These are phyloP conservation scores for Athetis lepigone DNA, from an alignment of 2,888 invertebrate species.

Conservation along the genomic window DNA sequence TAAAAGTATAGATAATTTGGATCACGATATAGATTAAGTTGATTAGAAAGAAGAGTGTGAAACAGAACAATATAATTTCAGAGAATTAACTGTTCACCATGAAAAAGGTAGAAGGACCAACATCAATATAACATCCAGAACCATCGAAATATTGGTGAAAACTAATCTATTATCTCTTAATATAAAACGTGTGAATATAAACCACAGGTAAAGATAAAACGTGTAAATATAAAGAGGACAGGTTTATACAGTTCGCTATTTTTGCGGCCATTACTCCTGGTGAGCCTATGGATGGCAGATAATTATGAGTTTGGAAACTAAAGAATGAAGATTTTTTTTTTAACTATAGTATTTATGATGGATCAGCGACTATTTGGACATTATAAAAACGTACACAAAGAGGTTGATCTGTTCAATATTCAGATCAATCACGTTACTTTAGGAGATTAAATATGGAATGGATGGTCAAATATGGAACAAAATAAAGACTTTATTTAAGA, in stretches of 20 bases:
- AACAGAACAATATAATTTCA: too few relatives aligned
- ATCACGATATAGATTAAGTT: neutral
- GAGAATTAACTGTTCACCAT: too few relatives aligned
- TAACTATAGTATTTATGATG: conserved; percentile 3
- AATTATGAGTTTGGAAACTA: conserved; percentile 34
- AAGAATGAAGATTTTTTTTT: conserved; percentile 8
- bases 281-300: conserved; percentile 18
- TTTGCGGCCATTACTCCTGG: conserved; percentile 29
- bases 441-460: too few relatives aligned
- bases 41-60: too few relatives aligned
- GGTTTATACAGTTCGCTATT: conserved; percentile 32
- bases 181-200: conserved; percentile 20
- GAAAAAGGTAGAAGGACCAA: neutral
- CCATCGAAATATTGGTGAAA: conserved; percentile 7
- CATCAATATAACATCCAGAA: conserved; percentile 14
- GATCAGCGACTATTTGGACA: neutral
- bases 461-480: too few relatives aligned
- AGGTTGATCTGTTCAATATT: too few relatives aligned
- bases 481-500: too few relatives aligned
- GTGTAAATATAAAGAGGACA: conserved; percentile 48
- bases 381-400: neutral
- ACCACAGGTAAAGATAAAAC: conserved; percentile 32
- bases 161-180: neutral
- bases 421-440: too few relatives aligned
- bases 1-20: neutral